phyloP scores from a whole-genome alignment of 2,888 invertebrate genomes.

The Bellardia bayeri region DNA sequence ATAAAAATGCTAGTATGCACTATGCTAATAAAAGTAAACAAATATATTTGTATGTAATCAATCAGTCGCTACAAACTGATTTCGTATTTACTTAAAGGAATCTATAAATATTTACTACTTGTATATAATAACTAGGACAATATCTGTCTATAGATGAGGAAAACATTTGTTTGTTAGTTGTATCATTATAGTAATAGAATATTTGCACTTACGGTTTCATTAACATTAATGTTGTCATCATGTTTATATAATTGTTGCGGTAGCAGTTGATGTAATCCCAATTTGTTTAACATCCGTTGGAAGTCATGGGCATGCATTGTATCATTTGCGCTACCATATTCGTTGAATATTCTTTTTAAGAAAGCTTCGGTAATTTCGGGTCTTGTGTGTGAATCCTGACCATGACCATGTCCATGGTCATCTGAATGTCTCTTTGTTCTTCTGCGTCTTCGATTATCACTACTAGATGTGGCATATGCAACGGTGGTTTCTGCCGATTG shows the following conservation, averaged over 20 bases:
- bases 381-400: constrained; percentile 73
- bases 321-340: constrained; percentile 86
- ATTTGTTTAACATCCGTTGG: constrained; percentile 87
- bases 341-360: constrained; percentile 88
- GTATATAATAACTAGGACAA: neutral
- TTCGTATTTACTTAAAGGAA: no score
- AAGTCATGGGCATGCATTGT: constrained; percentile 89
- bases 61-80: no score
- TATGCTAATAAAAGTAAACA: neutral
- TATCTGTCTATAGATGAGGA: neutral
- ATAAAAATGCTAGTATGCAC: neutral
- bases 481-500: constrained; percentile 68
- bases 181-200: constrained; percentile 1
- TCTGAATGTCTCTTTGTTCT: constrained; percentile 81
- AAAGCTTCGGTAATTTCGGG: constrained; percentile 86
- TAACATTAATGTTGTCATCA: constrained; percentile 53
- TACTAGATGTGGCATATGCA: constrained; percentile 63
- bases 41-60: neutral
- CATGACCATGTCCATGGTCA: constrained; percentile 74
- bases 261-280: constrained; percentile 86
- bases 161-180: constrained; percentile 5
- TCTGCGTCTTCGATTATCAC: constrained; percentile 66
- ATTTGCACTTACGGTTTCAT: constrained; percentile 64
- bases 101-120: neutral
- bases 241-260: constrained; percentile 74